Conservation (phyloP, 2,888 invertebrate genomes). For the Drosophila fulvimacula region DNA sequence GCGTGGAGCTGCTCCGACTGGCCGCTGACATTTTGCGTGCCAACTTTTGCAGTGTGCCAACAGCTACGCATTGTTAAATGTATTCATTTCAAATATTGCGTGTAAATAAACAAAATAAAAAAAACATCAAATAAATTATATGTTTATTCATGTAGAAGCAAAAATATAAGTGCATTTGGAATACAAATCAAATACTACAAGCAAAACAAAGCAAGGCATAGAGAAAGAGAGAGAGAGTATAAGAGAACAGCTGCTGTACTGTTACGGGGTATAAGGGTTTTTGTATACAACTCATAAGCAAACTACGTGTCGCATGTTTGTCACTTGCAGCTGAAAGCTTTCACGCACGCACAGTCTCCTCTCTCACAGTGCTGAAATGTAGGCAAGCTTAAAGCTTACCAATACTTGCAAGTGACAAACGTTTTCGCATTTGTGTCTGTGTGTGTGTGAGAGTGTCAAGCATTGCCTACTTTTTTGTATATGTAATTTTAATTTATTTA, state of each 20-base stretch:
- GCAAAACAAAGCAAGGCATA: constrained; percentile 34
- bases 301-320: constrained; percentile 36
- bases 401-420: constrained; percentile 25
- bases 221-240: constrained; percentile 3
- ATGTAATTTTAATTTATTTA: constrained; percentile 51
- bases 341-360: constrained; percentile 13
- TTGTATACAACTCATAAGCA: constrained; percentile 43
- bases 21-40: constrained; percentile 82
- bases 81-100: constrained; percentile 70
- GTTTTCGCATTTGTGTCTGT: constrained; percentile 21
- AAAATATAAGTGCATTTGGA: constrained; percentile 48
- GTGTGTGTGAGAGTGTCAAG: constrained; percentile 34
- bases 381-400: constrained; percentile 25
- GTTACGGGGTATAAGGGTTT: constrained; percentile 3
- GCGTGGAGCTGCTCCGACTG: constrained; percentile 83
- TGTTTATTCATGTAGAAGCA: constrained; percentile 28
- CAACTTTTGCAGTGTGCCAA: constrained; percentile 86
- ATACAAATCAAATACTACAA: constrained; percentile 29
- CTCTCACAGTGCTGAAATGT: constrained; percentile 4
- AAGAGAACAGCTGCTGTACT: constrained; percentile 27
- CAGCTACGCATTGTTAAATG: constrained; percentile 84
- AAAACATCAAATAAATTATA: constrained; percentile 73
- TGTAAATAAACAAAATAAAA: constrained; percentile 76
- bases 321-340: constrained; percentile 37
- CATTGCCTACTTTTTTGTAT: constrained; percentile 59